Evolutionary conservation across 2,888 invertebrate species (phyloP).

Genomic region (Zhuqinia jingwanae): DNA sequence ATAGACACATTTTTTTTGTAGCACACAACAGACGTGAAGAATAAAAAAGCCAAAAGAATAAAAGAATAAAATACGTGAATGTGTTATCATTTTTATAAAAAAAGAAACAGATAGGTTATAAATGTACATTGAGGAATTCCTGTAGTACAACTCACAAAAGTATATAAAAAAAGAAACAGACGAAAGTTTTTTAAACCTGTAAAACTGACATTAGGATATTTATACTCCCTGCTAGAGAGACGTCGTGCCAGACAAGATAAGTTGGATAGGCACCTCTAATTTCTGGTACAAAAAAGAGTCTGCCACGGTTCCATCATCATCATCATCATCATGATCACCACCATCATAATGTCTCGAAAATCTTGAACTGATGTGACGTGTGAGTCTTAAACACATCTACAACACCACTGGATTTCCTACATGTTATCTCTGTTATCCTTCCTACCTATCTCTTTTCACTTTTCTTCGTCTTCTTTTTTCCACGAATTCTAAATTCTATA

Average conservation of each 20-base stretch:
- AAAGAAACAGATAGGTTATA: background rate
- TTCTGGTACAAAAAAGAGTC: background rate
- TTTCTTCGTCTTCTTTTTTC: background rate
- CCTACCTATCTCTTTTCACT: constrained; percentile 2
- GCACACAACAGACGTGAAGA: constrained; percentile 19
- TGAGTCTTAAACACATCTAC: constrained; percentile 36
- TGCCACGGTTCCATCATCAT: background rate
- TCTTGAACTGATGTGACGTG: constrained; percentile 3
- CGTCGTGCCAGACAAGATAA: too few relatives aligned
- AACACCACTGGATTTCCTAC: constrained; percentile 42
- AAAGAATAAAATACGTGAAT: background rate
- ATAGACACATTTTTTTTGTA: background rate
- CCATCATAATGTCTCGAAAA: background rate
- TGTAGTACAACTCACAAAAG: too few relatives aligned
- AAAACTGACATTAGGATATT: background rate
- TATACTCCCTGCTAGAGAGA: too few relatives aligned
- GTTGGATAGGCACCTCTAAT: background rate
- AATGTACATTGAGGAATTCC: too few relatives aligned
- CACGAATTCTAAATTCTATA: constrained; percentile 30
- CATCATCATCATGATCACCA: too few relatives aligned
- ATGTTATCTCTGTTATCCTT: constrained; percentile 17
- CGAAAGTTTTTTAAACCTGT: constrained; percentile 5
- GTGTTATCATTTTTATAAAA: too few relatives aligned
- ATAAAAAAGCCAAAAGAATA: constrained; percentile 30
- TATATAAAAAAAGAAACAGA: background rate